phyloP scores from a whole-genome alignment of 2,113 vertebrate genomes.

The Meleagris gallopavo region DNA sequence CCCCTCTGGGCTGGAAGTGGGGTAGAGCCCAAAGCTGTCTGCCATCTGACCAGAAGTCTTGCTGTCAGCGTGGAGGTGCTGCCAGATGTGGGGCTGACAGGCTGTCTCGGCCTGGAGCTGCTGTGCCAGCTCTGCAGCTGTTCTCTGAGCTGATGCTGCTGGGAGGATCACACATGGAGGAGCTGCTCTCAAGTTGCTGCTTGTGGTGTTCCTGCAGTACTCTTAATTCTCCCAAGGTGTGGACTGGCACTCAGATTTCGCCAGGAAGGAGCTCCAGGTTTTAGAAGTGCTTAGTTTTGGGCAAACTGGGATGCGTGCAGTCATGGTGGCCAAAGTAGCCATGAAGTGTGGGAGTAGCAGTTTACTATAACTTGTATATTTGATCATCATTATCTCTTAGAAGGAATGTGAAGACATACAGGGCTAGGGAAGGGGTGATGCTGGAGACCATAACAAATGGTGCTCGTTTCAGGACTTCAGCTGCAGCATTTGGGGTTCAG shows the following conservation, averaged over 20 bases:
- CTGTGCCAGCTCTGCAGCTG: neutral
- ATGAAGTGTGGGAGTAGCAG: neutral
- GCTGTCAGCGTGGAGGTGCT: rapidly evolving
- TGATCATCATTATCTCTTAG: neutral
- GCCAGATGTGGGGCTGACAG: neutral
- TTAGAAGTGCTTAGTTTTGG: neutral
- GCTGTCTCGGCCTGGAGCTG: neutral
- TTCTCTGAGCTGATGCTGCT: neutral
- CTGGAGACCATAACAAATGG: neutral
- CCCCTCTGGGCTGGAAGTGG: neutral
- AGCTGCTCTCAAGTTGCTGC: neutral
- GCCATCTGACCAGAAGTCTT: rapidly evolving
- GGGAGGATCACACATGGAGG: neutral
- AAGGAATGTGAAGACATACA: neutral
- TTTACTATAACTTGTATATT: rapidly evolving
- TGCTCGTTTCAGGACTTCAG: neutral
- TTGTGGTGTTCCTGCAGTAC: neutral
- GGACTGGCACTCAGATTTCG: neutral
- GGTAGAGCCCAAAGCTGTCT: rapidly evolving
- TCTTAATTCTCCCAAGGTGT: neutral
- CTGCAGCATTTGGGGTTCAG: neutral
- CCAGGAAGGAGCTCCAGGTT: neutral
- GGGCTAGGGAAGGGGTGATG: neutral
- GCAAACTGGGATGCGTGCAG: rapidly evolving
- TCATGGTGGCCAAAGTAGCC: neutral